Base-by-base conservation (phyloP, 2,797 vertebrate genomes). In the Hydrophis major region DNA sequence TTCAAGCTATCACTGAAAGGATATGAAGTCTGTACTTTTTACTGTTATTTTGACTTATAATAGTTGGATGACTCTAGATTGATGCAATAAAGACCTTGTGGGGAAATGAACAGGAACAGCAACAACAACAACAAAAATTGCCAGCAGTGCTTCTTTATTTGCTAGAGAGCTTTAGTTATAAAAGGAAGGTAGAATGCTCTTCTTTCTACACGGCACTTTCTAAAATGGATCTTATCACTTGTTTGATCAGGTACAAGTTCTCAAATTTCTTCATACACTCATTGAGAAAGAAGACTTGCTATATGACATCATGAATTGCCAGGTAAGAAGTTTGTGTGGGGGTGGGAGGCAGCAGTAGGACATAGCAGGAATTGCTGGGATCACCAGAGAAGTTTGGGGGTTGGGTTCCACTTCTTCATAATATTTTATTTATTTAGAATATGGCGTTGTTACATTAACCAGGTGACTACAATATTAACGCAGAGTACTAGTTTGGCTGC, bases 241-340 rank as follows among this genome's bases (percentile, higher is more conserved):
- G 90, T 89, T 91, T 53, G 2, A 56, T 87, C 83, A 96, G 96
- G 60, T 97, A 20, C 96, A 97, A 91, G 94, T 93, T 18, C 5
- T 95, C 20, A 93, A 93, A 47, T 83, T 97, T 89, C 94, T 97
- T 90, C 93, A 94, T 74, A 90, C 57, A 47, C 92, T 96, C 66
- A 90, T 94, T 1, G 93, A 96, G 91, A 96, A 96, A 78, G 86
- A 69, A 1, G 94, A 95, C 47, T 94, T 97, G 32, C 94, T 96
- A 27, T 96, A 95, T 28, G 94, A 95, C 66, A 94, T 95, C 87
- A 94, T 96, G 93, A 95, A 94, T 93, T 96, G 96, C 86, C 94
- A 89, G 87, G 94, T 97, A 90, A 66, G 95, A 88, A 88, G 22
- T 6, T 53, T 53, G 56, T n/a, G 32, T 8, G 90, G 16, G 16